A percentile compares a stretch with the other conserved stretches of the same genome.
Evolutionary conservation across 1,140 invertebrate species (phyloP).

Genomic region (Drosophila pandora): DNA sequence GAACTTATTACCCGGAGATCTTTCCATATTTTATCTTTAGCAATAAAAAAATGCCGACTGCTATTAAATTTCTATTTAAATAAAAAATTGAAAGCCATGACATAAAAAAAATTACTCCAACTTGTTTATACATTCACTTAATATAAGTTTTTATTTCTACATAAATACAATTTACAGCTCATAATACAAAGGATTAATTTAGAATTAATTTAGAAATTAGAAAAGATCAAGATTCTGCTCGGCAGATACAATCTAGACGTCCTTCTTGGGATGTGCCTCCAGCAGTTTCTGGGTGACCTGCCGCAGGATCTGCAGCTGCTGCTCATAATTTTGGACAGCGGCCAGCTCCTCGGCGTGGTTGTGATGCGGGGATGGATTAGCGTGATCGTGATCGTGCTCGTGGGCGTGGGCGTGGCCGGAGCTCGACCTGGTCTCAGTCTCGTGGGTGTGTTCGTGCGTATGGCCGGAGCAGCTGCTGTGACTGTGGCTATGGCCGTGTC

Average conservation of each 20-base stretch:
- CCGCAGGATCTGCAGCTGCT: conserved; percentile 63
- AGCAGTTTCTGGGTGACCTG: conserved; percentile 69
- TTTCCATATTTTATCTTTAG: not conserved
- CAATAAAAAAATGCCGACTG: not conserved
- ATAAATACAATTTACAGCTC: conserved; percentile 52
- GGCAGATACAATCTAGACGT: conserved; percentile 28
- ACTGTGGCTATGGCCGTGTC: conserved; percentile 69
- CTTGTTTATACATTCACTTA: conserved; percentile 14
- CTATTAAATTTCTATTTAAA: not conserved
- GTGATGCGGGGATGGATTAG: conserved; percentile 32
- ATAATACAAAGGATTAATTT: conserved; percentile 11
- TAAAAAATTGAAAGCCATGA: not conserved
- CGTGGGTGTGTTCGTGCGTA: conserved; percentile 29
- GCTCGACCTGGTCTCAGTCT: conserved; percentile 38
- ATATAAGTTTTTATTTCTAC: conserved; percentile 36
- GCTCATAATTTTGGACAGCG: conserved; percentile 64
- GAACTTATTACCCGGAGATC: not conserved
- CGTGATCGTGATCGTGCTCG: conserved; percentile 48
- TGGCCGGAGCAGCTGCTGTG: conserved; percentile 51
- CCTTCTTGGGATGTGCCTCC: conserved; percentile 58
- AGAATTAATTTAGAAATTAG: not conserved
- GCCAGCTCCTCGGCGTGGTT: conserved; percentile 52
- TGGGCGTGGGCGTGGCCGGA: conserved; percentile 21
- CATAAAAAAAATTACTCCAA: not conserved
- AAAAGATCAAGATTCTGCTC: conserved; percentile 20